Percentiles rank a stretch among this genome's conserved stretches.
Conservation (phyloP, 92 coral and sea anemone species). For the Porites evermanni region DNA sequence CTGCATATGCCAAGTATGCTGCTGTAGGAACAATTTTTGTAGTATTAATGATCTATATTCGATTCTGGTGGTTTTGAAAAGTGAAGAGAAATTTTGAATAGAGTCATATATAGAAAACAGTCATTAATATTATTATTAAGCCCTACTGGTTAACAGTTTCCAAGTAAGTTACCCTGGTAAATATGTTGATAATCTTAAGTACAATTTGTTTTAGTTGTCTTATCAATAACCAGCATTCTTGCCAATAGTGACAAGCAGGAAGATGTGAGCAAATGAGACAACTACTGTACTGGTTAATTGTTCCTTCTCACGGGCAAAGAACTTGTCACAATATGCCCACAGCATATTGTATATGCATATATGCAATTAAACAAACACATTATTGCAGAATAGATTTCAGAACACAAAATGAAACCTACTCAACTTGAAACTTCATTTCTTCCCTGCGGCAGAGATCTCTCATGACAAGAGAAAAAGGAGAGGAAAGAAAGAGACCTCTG, state of each 20-base stretch:
- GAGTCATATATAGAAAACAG: conserved; percentile 10
- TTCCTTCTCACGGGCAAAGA: no score
- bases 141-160: neutral
- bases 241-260: neutral
- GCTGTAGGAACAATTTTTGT: conserved; percentile 91
- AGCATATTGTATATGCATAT: no score
- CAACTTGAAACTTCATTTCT: no score
- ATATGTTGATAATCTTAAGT: neutral
- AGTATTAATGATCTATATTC: conserved; percentile 87
- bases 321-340: no score
- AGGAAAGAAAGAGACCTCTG: no score
- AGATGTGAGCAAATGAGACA: no score
- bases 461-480: no score
- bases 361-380: no score
- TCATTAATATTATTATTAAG: neutral
- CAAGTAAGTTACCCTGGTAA: conserved; percentile 12
- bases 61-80: conserved; percentile 96
- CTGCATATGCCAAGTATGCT: conserved; percentile 97
- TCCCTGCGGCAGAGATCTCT: no score
- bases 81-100: neutral
- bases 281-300: no score
- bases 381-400: no score
- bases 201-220: neutral
- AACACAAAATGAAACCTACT: no score
- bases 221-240: neutral